These are phyloP conservation scores for Meriones psammophilus DNA, from an alignment of 2,797 vertebrate species.

Conservation along the genomic window DNA sequence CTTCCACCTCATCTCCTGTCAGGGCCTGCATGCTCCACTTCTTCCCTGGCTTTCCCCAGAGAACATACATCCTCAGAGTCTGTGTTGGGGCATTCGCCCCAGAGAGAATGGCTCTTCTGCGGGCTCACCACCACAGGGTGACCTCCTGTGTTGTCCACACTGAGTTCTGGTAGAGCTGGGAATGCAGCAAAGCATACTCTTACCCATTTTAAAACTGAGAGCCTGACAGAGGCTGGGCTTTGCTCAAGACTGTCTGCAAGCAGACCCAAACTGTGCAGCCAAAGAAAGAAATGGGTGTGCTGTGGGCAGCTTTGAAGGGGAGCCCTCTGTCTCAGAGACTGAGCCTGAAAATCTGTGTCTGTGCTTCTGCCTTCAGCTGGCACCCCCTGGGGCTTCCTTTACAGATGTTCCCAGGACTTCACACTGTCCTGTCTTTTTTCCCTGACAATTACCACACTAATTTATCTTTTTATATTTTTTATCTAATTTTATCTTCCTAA, in stretches of 20 bases:
- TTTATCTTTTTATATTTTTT: too few species aligned
- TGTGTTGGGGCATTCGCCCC: fast-evolving
- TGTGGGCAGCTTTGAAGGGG: too few species aligned
- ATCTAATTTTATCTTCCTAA: too few species aligned
- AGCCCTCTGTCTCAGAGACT: background rate
- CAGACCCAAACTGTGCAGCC: background rate
- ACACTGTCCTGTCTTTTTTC: fast-evolving
- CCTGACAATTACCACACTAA: fast-evolving
- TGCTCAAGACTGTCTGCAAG: fast-evolving
- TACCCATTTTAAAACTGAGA: background rate
- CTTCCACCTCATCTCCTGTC: background rate
- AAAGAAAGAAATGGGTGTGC: background rate
- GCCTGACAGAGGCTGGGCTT: fast-evolving
- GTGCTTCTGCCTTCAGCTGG: fast-evolving
- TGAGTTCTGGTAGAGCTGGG: background rate
- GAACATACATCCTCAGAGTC: background rate
- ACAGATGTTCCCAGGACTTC: background rate
- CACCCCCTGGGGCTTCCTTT: background rate
- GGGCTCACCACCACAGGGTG: fast-evolving
- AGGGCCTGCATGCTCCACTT: fast-evolving
- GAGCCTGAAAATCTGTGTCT: too few species aligned
- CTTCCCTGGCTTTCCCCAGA: background rate
- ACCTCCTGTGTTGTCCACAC: too few species aligned
- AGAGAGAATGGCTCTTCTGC: background rate
- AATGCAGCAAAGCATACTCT: background rate